Percentiles rank a stretch among this genome's conserved stretches.
Evolutionary conservation across 1,140 invertebrate genomes (phyloP).

Genomic region (Metopolophium dirhodum): DNA sequence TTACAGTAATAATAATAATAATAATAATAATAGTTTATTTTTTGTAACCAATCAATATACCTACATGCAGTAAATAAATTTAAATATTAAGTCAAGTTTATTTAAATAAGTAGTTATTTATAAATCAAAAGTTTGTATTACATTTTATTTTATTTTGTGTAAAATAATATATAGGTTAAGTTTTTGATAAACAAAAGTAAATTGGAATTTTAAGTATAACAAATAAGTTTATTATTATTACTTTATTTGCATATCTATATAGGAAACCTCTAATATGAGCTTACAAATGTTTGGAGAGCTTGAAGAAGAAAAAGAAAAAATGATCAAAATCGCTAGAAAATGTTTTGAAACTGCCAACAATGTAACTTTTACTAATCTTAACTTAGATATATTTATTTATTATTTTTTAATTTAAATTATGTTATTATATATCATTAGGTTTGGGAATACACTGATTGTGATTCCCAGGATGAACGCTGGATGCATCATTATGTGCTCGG

Average conservation of each 20-base stretch:
- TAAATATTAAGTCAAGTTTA: too few species aligned
- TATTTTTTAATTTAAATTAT: not conserved
- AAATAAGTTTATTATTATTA: constrained; percentile 10
- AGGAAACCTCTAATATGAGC: constrained; percentile 75
- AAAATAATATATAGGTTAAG: too few species aligned
- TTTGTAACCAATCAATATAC: too few species aligned
- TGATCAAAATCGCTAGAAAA: constrained; percentile 75
- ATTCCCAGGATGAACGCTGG: constrained; percentile 82
- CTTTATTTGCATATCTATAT: constrained; percentile 24
- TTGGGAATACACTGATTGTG: constrained; percentile 63
- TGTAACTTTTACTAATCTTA: constrained; percentile 60
- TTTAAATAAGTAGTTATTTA: too few species aligned
- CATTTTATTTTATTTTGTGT: too few species aligned
- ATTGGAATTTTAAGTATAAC: too few species aligned
- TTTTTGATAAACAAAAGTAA: too few species aligned
- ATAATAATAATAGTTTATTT: too few species aligned
- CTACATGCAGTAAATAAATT: too few species aligned
- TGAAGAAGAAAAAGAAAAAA: constrained; percentile 78
- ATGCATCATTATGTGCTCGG: constrained; percentile 91
- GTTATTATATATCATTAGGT: constrained; percentile 59
- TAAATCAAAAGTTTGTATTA: too few species aligned
- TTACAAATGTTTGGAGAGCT: constrained; percentile 78
- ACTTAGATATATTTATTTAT: not conserved
- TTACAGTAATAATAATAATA: too few species aligned
- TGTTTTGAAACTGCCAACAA: constrained; percentile 79